A percentile compares a stretch with the other conserved stretches of the same genome.
Conservation (phyloP, 2,888 invertebrate species). For the Folsomia candida region DNA sequence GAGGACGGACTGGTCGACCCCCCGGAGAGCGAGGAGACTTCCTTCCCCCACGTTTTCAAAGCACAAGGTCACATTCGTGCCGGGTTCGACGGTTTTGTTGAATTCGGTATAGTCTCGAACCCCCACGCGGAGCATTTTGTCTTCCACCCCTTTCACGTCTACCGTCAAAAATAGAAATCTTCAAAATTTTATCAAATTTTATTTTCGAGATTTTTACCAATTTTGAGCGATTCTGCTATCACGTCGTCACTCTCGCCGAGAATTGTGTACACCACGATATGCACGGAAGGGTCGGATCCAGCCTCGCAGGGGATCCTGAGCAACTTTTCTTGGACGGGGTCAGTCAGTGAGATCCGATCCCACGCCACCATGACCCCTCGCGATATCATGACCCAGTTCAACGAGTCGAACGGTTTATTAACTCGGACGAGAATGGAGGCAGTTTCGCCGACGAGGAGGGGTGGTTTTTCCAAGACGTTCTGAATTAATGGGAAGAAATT, state of each 20-base stretch:
- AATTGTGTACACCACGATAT: slow-evolving; percentile 71
- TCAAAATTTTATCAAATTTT: not conserved
- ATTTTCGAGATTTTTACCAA: slow-evolving; percentile 54
- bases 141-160: slow-evolving; percentile 50
- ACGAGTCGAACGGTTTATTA: not conserved
- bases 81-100: slow-evolving; percentile 64
- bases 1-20: slow-evolving; percentile 78
- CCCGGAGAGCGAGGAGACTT: slow-evolving; percentile 79
- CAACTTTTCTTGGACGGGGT: not conserved
- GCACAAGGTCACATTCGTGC: slow-evolving; percentile 68
- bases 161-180: not conserved
- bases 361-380: slow-evolving; percentile 68
- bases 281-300: slow-evolving; percentile 69
- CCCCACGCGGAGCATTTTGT: slow-evolving; percentile 67
- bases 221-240: slow-evolving; percentile 78
- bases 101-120: slow-evolving; percentile 58
- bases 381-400: slow-evolving; percentile 68
- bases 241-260: slow-evolving; percentile 64
- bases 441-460: not conserved
- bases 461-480: too few relatives aligned
- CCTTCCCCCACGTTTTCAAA: slow-evolving; percentile 63
- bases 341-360: slow-evolving; percentile 55
- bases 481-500: too few relatives aligned
- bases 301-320: slow-evolving; percentile 67
- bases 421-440: slow-evolving; percentile 11